Conservation (phyloP, 1,140 invertebrate species). For the Euura saliciscinereae region DNA sequence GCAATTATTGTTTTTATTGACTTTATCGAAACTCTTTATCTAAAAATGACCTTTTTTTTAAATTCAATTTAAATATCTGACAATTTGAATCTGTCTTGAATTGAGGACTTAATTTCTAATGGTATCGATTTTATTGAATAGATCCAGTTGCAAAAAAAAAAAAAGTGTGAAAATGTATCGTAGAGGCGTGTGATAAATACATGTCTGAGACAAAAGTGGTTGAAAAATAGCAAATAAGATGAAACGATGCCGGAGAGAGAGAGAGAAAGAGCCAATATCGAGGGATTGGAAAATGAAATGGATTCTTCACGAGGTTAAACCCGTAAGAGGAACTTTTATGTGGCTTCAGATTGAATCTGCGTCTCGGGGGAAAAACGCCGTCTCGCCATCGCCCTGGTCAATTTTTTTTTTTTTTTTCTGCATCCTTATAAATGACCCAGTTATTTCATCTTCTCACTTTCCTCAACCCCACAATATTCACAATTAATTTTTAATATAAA, state of each 20-base stretch:
- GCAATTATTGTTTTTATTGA: too few relatives aligned
- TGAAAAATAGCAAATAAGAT: neutral
- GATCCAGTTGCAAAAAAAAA: slow-evolving; percentile 3
- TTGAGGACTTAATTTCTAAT: neutral
- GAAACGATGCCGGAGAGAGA: neutral
- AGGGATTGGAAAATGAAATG: neutral
- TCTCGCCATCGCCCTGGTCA: neutral
- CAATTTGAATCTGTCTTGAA: too few relatives aligned
- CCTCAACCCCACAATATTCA: neutral
- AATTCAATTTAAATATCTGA: too few relatives aligned
- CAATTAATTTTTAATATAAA: neutral
- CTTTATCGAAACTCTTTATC: too few relatives aligned
- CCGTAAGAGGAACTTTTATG: neutral
- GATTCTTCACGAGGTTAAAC: neutral
- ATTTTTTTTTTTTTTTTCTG: neutral
- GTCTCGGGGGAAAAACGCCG: neutral
- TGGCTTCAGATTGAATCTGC: slow-evolving; percentile 4
- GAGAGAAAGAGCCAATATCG: neutral
- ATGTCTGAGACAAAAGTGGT: neutral
- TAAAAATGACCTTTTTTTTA: too few relatives aligned
- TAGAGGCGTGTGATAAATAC: neutral
- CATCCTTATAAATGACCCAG: neutral
- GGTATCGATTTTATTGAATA: slow-evolving; percentile 4
- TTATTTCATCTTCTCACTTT: neutral
- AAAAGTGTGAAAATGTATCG: slow-evolving; percentile 2